Evolutionary conservation across 2,113 vertebrate genomes (phyloP).

Genomic region (Tachycineta bicolor): DNA sequence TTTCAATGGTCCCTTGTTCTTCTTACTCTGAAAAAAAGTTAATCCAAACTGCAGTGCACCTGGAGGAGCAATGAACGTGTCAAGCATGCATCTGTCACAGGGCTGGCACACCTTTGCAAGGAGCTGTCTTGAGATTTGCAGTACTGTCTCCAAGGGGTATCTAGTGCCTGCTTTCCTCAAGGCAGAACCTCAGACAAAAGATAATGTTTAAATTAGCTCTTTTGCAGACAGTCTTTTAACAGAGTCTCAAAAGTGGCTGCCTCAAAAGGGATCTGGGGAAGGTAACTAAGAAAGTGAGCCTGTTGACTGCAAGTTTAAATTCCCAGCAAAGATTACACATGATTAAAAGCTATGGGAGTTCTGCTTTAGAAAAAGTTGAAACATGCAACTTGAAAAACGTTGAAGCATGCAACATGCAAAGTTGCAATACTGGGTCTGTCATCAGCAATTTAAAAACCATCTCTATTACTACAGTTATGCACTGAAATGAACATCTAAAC

Average conservation of each 20-base stretch:
- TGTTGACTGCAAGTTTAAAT: neutral
- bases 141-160: neutral
- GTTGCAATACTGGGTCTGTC: neutral
- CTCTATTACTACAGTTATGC: neutral
- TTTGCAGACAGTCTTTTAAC: neutral
- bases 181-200: neutral
- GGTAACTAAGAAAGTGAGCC: neutral
- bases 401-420: fast-evolving
- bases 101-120: neutral
- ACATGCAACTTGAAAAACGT: fast-evolving
- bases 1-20: neutral
- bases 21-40: neutral
- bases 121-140: neutral
- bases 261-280: neutral
- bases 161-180: neutral
- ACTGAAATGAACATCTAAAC: neutral
- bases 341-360: neutral
- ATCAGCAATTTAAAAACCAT: neutral
- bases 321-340: neutral
- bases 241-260: neutral
- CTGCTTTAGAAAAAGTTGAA: neutral
- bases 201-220: neutral
- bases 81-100: neutral
- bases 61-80: neutral
- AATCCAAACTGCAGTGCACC: neutral